phyloP scores from a whole-genome alignment of 1,140 invertebrate species.

The Tetramorium alpestre region DNA sequence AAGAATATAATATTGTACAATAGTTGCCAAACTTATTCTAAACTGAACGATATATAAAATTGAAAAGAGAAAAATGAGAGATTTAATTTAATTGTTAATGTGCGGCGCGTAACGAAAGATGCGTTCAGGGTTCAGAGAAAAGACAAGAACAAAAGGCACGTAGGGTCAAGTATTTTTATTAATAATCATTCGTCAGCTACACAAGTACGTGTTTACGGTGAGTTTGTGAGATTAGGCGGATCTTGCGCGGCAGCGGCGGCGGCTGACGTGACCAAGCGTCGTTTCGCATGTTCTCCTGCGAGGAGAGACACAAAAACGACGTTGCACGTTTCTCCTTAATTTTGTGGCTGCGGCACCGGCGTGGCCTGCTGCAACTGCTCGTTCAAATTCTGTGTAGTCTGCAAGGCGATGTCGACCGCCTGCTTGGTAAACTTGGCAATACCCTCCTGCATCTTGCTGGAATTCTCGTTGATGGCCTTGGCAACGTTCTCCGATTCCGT shows the following conservation, averaged over 20 bases:
- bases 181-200: not conserved
- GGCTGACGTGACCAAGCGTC: too few relatives aligned
- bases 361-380: slow-evolving; percentile 71
- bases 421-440: slow-evolving; percentile 79
- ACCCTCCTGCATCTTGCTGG: slow-evolving; percentile 75
- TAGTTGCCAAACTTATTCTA: too few relatives aligned
- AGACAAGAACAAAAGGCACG: not conserved
- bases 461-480: slow-evolving; percentile 73
- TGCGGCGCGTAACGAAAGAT: too few relatives aligned
- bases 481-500: slow-evolving; percentile 76
- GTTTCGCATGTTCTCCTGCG: not conserved
- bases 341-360: not conserved
- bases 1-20: too few relatives aligned
- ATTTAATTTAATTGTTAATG: too few relatives aligned
- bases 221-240: not conserved
- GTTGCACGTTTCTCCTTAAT: not conserved
- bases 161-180: slow-evolving; percentile 23
- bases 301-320: too few relatives aligned
- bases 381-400: slow-evolving; percentile 77
- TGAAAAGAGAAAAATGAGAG: too few relatives aligned
- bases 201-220: not conserved
- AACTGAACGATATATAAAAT: too few relatives aligned
- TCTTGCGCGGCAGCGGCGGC: not conserved
- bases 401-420: slow-evolving; percentile 77
- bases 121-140: not conserved